Evolutionary conservation across 2,113 vertebrate species (phyloP), one percentile per base, ranked within the genome.

Genomic region (Podiceps cristatus): DNA sequence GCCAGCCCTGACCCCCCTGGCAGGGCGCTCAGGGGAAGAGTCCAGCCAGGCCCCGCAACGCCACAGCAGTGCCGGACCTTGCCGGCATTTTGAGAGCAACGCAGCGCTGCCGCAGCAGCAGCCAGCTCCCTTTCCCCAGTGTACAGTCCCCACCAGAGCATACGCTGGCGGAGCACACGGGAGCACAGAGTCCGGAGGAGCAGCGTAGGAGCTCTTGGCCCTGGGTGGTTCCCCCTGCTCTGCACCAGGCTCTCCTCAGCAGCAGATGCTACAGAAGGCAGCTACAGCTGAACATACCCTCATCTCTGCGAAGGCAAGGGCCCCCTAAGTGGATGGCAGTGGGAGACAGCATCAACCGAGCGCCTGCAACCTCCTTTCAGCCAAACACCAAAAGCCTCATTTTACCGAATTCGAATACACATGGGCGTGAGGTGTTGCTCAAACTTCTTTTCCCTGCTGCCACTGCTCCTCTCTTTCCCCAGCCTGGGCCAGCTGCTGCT

Each of bases 331-430:
- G 69, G n/a, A 63, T 56, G 29, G 13, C 49, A 77, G 19, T 73
- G 31, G 31, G 28, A 91, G 6, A 45, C 31, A 6, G 8, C n/a
- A 59, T 33, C 60, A 85, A 40, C 27, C 0, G 0, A 73, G 25
- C 0, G 8, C n/a, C 31, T 49, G 52, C 94, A 93, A 52, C 3
- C 18, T 56, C 52, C 49, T 80, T 80, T 87, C 47, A 75, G 56
- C 33, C 58, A 79, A 56, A 44, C 25, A 78, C 31, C 29, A 44
- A 88, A 90, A 89, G 23, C 27, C 31, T 87, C 19, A 27, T 67
- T 88, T 85, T 80, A 81, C 40, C 4, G 3, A 80, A 68, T 59
- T 33, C 59, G 42, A 86, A 84, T 27, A 72, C 27, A 47, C 11
- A 4, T 2, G 10, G 33, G 29, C 2, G 3, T 49, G 40, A 91